phyloP scores from a whole-genome alignment of 2,113 vertebrate species.

The Ctenodactylus gundi region DNA sequence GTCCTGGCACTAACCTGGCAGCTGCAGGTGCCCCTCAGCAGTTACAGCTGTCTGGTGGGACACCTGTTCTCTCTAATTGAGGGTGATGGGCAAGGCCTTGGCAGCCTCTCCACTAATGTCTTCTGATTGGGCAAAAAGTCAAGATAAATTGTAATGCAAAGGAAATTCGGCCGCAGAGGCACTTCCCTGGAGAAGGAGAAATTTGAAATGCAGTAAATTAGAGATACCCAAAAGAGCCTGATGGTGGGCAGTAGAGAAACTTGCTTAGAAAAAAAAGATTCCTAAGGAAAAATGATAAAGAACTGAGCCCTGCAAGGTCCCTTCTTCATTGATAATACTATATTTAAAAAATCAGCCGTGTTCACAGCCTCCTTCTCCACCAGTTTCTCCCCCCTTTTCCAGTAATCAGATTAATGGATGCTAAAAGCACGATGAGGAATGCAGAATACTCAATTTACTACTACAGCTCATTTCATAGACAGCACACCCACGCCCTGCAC shows the following conservation, averaged over 20 bases:
- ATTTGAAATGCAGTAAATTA: neutral
- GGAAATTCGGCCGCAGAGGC: neutral
- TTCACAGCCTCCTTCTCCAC: constrained; percentile 61
- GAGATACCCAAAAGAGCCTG: neutral
- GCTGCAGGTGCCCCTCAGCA: neutral
- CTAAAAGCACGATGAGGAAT: constrained; percentile 75
- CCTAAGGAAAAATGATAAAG: constrained; percentile 53
- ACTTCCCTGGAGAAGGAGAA: constrained; percentile 10
- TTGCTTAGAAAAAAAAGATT: neutral
- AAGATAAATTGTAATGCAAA: neutral
- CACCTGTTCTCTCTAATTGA: constrained; percentile 67
- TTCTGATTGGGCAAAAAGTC: constrained; percentile 19
- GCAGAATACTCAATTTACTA: constrained; percentile 76
- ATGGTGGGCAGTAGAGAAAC: neutral
- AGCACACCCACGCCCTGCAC: neutral
- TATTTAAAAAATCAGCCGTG: constrained; percentile 63
- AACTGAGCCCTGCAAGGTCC: neutral
- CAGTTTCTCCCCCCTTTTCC: constrained; percentile 39
- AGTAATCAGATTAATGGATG: constrained; percentile 82
- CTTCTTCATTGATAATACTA: constrained; percentile 15
- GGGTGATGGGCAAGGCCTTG: constrained; percentile 22
- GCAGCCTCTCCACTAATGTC: constrained; percentile 17
- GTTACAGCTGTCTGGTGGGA: constrained; percentile 49
- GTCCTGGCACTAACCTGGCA: constrained; percentile 36
- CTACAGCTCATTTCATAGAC: constrained; percentile 76